Evolutionary conservation across 2,113 vertebrate genomes (phyloP).

Genomic region (Leiothrix lutea): DNA sequence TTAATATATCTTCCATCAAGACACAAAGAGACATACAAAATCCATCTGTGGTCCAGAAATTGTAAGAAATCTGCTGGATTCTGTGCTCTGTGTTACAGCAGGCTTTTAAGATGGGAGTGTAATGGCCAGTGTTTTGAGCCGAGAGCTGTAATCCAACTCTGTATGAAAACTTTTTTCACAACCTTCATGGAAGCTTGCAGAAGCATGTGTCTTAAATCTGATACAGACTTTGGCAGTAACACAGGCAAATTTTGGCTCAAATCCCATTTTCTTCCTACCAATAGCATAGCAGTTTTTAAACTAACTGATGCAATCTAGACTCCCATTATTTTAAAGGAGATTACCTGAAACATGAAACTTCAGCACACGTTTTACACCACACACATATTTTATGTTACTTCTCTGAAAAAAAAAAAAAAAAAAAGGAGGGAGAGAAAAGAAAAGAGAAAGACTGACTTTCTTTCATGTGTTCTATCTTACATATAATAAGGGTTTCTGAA

Average conservation of each 20-base stretch:
- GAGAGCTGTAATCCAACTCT: slow-evolving; percentile 70
- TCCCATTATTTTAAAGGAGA: slow-evolving; percentile 67
- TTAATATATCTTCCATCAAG: slow-evolving; percentile 44
- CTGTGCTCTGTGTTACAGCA: slow-evolving; percentile 23
- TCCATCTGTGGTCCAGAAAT: slow-evolving; percentile 55
- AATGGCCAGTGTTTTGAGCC: slow-evolving; percentile 55
- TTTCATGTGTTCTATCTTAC: neutral
- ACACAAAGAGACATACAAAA: slow-evolving; percentile 16
- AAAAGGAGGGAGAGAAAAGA: neutral
- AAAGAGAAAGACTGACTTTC: neutral
- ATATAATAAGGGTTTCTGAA: neutral
- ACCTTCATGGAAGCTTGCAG: slow-evolving; percentile 74
- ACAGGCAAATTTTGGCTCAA: slow-evolving; percentile 73
- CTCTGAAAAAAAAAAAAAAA: neutral
- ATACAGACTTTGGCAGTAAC: slow-evolving; percentile 87
- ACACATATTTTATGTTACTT: slow-evolving; percentile 3
- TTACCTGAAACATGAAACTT: slow-evolving; percentile 79
- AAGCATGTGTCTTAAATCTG: slow-evolving; percentile 94
- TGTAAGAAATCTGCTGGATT: neutral
- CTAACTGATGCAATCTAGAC: slow-evolving; percentile 61
- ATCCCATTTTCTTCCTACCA: slow-evolving; percentile 75
- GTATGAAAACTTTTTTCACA: slow-evolving; percentile 78
- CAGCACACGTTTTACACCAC: slow-evolving; percentile 23
- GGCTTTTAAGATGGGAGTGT: slow-evolving; percentile 52
- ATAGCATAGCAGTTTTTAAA: slow-evolving; percentile 70